Evolutionary conservation across 1,140 invertebrate species (phyloP).

Genomic region (Halesus radiatus): DNA sequence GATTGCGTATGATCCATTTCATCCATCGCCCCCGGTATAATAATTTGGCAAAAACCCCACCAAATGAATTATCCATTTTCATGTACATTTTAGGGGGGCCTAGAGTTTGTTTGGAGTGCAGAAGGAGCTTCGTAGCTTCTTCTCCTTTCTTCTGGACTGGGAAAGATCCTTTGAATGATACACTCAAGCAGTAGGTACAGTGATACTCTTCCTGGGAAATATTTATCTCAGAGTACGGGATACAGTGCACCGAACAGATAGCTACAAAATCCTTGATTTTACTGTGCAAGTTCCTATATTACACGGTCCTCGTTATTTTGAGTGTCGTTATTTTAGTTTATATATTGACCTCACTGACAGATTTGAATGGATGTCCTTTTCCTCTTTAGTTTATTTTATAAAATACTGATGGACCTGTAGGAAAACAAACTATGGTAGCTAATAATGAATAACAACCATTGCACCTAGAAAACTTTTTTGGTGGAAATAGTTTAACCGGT

Average conservation of each 20-base stretch:
- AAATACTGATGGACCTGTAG: too few relatives aligned
- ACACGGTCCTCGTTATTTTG: too few relatives aligned
- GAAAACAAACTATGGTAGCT: too few relatives aligned
- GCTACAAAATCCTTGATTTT: neutral
- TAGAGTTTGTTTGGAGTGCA: neutral
- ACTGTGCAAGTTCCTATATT: too few relatives aligned
- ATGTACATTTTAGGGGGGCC: slow-evolving; percentile 1
- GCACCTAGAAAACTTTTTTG: too few relatives aligned
- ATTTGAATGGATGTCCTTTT: too few relatives aligned
- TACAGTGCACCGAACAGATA: slow-evolving; percentile 14
- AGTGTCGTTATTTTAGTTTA: too few relatives aligned
- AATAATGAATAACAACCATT: too few relatives aligned
- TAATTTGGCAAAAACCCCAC: slow-evolving; percentile 16
- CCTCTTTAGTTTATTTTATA: too few relatives aligned
- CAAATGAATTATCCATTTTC: slow-evolving; percentile 41
- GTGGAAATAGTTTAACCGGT: too few relatives aligned
- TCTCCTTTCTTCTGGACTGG: neutral
- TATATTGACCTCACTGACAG: too few relatives aligned
- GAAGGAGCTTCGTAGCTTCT: slow-evolving; percentile 24
- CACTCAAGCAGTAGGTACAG: slow-evolving; percentile 35
- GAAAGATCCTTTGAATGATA: slow-evolving; percentile 29
- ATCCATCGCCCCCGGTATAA: neutral
- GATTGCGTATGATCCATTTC: slow-evolving; percentile 42
- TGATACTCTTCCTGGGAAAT: slow-evolving; percentile 48
- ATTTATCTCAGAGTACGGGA: slow-evolving; percentile 15